A percentile compares a stretch with the other conserved stretches of the same genome.
These are phyloP conservation scores for Gari tellinella DNA, from an alignment of 2,888 invertebrate species.

Conservation along the genomic window DNA sequence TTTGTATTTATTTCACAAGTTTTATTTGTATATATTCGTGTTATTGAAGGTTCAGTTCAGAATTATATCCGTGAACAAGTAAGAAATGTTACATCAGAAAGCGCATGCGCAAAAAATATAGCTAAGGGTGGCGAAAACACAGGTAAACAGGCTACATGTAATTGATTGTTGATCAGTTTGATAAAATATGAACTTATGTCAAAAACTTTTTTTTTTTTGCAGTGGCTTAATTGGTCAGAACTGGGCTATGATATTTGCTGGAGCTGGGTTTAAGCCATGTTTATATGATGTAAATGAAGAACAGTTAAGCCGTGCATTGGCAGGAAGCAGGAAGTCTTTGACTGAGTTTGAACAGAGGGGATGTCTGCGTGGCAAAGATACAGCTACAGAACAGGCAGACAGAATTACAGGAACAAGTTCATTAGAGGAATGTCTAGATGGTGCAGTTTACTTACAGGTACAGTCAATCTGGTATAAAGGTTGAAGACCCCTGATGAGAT, in stretches of 20 bases:
- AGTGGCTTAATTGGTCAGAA: constrained; percentile 98
- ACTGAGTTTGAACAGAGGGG: constrained; percentile 84
- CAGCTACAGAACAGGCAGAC: constrained; percentile 90
- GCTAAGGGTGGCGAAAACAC: too few relatives aligned
- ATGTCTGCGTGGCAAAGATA: constrained; percentile 90
- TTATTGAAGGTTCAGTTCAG: too few relatives aligned
- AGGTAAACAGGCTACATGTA: neutral
- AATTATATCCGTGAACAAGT: too few relatives aligned
- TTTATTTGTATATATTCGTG: too few relatives aligned
- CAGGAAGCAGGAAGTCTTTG: constrained; percentile 34
- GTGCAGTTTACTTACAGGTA: constrained; percentile 89
- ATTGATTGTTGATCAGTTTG: neutral
- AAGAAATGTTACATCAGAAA: too few relatives aligned
- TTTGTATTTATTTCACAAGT: too few relatives aligned
- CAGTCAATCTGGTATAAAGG: too few relatives aligned
- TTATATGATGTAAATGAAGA: constrained; percentile 89
- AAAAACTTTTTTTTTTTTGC: constrained; percentile 39
- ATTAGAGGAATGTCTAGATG: constrained; percentile 90
- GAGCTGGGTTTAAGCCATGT: constrained; percentile 93
- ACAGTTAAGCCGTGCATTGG: constrained; percentile 71
- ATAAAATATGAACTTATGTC: neutral
- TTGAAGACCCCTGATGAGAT: too few relatives aligned
- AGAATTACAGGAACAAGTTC: constrained; percentile 91
- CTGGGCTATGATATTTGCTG: constrained; percentile 98
- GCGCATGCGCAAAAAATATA: too few relatives aligned